These are phyloP conservation scores for Cisticola juncidis DNA, from an alignment of 2,113 vertebrate genomes.

Conservation along the genomic window DNA sequence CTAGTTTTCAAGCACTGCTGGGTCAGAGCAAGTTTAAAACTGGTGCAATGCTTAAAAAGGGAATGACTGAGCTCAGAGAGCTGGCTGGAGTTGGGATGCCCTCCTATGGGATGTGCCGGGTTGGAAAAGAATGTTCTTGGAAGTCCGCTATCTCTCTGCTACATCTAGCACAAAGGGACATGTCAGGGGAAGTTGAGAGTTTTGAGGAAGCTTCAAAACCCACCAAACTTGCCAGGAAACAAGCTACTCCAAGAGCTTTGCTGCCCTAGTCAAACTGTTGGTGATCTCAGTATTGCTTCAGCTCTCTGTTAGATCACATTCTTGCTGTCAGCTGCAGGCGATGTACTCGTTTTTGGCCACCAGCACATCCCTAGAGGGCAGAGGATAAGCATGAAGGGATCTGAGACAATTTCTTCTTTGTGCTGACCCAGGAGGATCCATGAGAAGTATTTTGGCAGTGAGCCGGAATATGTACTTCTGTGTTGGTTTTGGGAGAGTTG, in stretches of 20 bases:
- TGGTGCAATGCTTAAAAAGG: constrained; percentile 20
- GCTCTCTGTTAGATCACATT: neutral
- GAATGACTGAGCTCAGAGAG: neutral
- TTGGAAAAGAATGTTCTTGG: neutral
- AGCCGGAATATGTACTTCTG: neutral
- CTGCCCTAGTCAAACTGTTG: neutral
- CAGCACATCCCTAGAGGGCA: neutral
- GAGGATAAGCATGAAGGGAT: neutral
- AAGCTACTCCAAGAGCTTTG: fast-evolving
- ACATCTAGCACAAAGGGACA: neutral
- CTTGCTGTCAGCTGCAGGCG: neutral
- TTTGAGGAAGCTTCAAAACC: neutral
- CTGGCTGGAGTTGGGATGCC: neutral
- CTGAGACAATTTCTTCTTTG: neutral
- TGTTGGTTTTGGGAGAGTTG: neutral
- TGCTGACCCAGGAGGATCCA: neutral
- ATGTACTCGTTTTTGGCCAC: neutral
- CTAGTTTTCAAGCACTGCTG: neutral
- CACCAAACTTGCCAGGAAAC: neutral
- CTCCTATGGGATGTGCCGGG: neutral
- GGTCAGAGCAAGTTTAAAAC: neutral
- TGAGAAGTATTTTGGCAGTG: neutral
- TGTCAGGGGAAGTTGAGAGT: neutral
- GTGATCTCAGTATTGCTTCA: neutral
- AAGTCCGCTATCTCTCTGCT: neutral